A percentile compares a stretch with the other conserved stretches of the same genome.
Conservation (phyloP, 2,888 invertebrate species). For the Drosophila prostipennis region DNA sequence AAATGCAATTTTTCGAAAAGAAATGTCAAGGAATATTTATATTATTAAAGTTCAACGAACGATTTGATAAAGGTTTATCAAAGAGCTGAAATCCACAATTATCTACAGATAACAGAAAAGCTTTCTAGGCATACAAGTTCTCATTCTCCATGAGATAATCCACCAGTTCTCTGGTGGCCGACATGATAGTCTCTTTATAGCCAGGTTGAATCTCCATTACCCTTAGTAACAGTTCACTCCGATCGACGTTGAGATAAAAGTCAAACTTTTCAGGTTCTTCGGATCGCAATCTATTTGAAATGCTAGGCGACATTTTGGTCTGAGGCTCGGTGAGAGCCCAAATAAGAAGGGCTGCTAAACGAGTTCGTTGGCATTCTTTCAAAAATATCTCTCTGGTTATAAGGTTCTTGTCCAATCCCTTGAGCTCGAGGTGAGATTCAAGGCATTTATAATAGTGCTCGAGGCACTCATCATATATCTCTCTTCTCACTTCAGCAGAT, state of each 20-base stretch:
- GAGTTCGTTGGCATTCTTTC: conserved; percentile 78
- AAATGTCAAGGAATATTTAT: too few species aligned
- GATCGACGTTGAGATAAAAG: conserved; percentile 82
- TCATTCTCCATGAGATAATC: conserved; percentile 65
- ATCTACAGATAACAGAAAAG: background rate
- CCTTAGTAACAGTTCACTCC: conserved; percentile 82
- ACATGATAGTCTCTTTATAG: conserved; percentile 76
- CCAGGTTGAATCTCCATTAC: conserved; percentile 80
- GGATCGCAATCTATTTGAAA: conserved; percentile 76
- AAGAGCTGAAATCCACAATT: background rate
- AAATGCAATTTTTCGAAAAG: conserved; percentile 24
- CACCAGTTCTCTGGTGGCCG: conserved; percentile 77
- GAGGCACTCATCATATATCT: conserved; percentile 81
- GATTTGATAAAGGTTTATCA: background rate
- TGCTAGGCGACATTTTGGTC: conserved; percentile 80
- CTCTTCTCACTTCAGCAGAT: conserved; percentile 78
- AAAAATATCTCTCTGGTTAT: conserved; percentile 81
- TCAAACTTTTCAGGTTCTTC: conserved; percentile 82
- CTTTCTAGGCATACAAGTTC: background rate
- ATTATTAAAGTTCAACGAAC: conserved; percentile 1
- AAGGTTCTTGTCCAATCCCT: conserved; percentile 44
- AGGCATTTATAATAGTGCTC: conserved; percentile 84
- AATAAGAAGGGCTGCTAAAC: conserved; percentile 80
- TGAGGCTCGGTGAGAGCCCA: conserved; percentile 82
- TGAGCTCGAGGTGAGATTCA: conserved; percentile 43